Base-by-base conservation (phyloP, 2,888 invertebrate species). In the Netelia melanura region DNA sequence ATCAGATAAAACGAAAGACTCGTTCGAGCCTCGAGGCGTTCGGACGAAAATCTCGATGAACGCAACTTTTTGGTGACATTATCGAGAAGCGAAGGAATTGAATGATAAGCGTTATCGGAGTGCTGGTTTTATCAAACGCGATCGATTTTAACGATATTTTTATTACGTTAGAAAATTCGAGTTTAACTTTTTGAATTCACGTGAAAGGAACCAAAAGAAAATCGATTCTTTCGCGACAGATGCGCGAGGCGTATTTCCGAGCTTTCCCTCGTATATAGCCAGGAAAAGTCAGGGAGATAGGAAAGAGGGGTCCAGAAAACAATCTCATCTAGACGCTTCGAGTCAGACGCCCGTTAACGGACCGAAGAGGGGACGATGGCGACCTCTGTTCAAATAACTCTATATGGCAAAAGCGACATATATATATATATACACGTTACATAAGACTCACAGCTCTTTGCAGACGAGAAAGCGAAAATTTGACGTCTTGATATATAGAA, bases 281-380 rank as follows among this genome's bases (percentile, higher is more conserved):
- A 76, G 72, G 79, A 83, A 82, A 79, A 76, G 71, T 67, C 76
- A 82, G 79, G n/a, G 74, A 58, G 52, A 67, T 76, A 48, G 56
- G 23, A 72, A 76, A 72, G 85, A 82, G 84, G 81, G 78, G 78
- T 80, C 79, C 80, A 72, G 82, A 80, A 85, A 85, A 85, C 85
- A 85, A 85, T 85, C 85, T 85, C 85, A 85, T 85, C 85, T 72
- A 72, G 80, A 76, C 78, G 70, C 25, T 61, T 17, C 70, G 82
- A 75, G 79, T 76, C 81, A 62, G 67, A 83, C 82, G 79, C 80
- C 80, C 80, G 85, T 85, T 85, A 85, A 82, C 70, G 79, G 71
- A 70, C 72, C 56, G 58, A 48, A 25, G 80, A 72, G 80, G 81
- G 79, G 80, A 80, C 38, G 75, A 43, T 68, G 74, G 30, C 81